Conservation (phyloP, 2,797 vertebrate genomes). For the Muscicapa striata region DNA sequence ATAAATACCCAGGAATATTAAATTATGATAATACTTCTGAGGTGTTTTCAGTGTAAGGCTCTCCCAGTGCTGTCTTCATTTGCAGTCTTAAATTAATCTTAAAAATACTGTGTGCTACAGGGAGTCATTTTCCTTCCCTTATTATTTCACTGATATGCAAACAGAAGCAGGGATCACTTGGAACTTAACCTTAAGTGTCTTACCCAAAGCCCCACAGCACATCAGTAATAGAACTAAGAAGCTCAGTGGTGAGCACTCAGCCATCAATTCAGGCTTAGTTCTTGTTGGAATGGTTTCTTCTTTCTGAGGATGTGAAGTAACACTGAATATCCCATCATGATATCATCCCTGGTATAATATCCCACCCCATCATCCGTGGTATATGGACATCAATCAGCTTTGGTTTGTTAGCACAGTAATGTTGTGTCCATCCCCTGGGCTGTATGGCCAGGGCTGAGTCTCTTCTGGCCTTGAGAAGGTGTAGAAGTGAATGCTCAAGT, state of each 20-base stretch:
- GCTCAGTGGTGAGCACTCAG: background rate
- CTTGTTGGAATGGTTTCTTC: background rate
- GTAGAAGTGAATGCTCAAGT: background rate
- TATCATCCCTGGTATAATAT: too few species aligned
- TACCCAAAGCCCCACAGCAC: background rate
- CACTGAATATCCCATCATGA: background rate
- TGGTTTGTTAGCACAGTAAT: background rate
- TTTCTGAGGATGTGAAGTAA: background rate
- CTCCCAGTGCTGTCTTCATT: background rate
- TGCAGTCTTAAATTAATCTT: slow-evolving; percentile 25
- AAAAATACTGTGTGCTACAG: background rate
- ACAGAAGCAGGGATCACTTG: background rate
- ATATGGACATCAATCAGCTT: rapidly evolving
- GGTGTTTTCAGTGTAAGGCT: background rate
- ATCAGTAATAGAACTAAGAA: background rate
- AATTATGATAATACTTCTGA: background rate
- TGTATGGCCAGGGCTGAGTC: background rate
- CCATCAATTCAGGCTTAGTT: background rate
- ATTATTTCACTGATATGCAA: background rate
- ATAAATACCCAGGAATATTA: background rate
- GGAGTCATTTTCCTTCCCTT: slow-evolving; percentile 8
- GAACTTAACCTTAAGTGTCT: background rate
- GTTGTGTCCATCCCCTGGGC: background rate
- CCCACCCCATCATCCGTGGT: background rate
- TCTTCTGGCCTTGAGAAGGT: background rate